These are phyloP conservation scores for Operophtera brumata DNA, from an alignment of 2,888 invertebrate species.

Conservation along the genomic window DNA sequence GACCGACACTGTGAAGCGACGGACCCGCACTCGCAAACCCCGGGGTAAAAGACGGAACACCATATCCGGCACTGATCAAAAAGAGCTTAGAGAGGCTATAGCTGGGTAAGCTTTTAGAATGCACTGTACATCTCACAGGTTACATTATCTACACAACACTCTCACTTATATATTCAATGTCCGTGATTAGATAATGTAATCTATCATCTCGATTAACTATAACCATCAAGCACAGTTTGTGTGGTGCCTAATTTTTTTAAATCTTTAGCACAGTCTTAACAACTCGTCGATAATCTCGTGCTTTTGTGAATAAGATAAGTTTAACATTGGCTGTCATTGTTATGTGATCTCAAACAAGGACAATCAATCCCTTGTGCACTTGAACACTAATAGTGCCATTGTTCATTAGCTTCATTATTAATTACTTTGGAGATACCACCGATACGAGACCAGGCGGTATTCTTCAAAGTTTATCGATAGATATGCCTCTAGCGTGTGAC, in stretches of 20 bases:
- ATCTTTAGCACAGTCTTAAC: conserved; percentile 73
- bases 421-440: conserved; percentile 65
- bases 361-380: conserved; percentile 73
- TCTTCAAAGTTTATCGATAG: conserved; percentile 65
- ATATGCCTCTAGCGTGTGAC: conserved; percentile 79
- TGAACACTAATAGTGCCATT: conserved; percentile 77
- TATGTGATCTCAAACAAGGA: conserved; percentile 56
- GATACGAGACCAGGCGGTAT: conserved; percentile 72
- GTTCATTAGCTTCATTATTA: conserved; percentile 77
- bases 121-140: conserved; percentile 67
- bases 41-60: conserved; percentile 93
- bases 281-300: conserved; percentile 69
- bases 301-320: conserved; percentile 76
- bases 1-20: conserved; percentile 84
- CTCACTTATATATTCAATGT: conserved; percentile 25
- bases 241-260: conserved; percentile 68
- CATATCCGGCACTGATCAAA: conserved; percentile 93
- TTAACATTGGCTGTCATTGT: conserved; percentile 73
- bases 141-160: conserved; percentile 40
- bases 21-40: conserved; percentile 87
- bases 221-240: conserved; percentile 72
- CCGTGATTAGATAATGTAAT: conserved; percentile 65
- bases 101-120: conserved; percentile 87
- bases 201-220: conserved; percentile 62
- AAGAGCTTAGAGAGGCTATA: conserved; percentile 92